These are phyloP conservation scores for Drosophila cracens DNA, from an alignment of 2,888 invertebrate genomes.

Conservation along the genomic window DNA sequence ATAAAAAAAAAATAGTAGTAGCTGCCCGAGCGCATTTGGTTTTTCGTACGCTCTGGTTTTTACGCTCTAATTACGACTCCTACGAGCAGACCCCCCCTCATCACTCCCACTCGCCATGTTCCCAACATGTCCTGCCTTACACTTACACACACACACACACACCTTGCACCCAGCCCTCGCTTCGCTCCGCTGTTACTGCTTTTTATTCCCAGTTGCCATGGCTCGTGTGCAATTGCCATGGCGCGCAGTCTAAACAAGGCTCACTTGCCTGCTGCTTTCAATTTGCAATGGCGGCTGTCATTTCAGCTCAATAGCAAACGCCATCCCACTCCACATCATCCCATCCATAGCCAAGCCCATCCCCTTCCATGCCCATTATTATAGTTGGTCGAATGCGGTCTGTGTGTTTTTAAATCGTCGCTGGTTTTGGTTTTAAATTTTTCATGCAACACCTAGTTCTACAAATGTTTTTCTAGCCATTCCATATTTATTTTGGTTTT, in stretches of 20 bases:
- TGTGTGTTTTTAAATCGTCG: slow-evolving; percentile 43
- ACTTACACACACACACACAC: slow-evolving; percentile 7
- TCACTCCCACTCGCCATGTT: slow-evolving; percentile 1
- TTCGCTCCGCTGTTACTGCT: slow-evolving; percentile 45
- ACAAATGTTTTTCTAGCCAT: slow-evolving; percentile 4
- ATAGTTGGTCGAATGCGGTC: slow-evolving; percentile 33
- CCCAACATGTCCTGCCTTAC: slow-evolving; percentile 15
- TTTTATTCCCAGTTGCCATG: slow-evolving; percentile 49
- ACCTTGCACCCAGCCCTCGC: not conserved
- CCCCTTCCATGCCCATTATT: not conserved
- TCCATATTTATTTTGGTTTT: slow-evolving; percentile 4
- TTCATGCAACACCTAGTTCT: slow-evolving; percentile 25
- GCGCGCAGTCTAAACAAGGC: slow-evolving; percentile 78
- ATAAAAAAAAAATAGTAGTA: slow-evolving; percentile 62
- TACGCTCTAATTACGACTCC: slow-evolving; percentile 84
- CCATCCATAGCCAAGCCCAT: not conserved
- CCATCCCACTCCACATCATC: not conserved
- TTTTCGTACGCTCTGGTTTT: slow-evolving; percentile 83
- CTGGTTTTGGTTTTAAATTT: slow-evolving; percentile 43
- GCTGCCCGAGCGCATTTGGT: slow-evolving; percentile 77
- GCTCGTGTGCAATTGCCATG: slow-evolving; percentile 76
- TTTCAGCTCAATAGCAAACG: slow-evolving; percentile 74
- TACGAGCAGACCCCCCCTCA: slow-evolving; percentile 39
- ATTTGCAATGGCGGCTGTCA: slow-evolving; percentile 79
- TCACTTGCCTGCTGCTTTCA: slow-evolving; percentile 78